Base-by-base conservation (phyloP, 92 coral and sea anemone genomes). In the Pocillopora meandrina region DNA sequence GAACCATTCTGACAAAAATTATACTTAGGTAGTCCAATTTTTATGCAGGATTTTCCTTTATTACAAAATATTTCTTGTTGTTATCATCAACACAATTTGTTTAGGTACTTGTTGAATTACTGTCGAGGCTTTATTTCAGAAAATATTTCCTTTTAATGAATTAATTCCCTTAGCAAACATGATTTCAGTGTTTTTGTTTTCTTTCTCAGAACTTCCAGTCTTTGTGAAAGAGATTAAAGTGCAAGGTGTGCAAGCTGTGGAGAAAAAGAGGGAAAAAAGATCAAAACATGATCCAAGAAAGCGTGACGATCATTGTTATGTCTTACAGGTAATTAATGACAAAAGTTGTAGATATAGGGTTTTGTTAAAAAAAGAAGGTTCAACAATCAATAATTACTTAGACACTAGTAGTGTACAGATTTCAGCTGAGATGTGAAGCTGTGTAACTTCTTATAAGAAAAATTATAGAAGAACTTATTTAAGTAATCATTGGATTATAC, bases 251-350 rank as follows among this genome's bases (percentile, higher is more conserved):
- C 88, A 88, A 21, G 82, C 84, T 57, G 79, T 82, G 21, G 92
- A 89, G 85, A 87, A 89, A 76, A 89, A 75, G 49, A 77, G 56
- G 58, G 87, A 88, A 16, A 77, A 63, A 57, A 88, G 77, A 42
- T 76, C 83, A 31, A 78, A 74, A 70, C 84, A 71, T 82, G 91
- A 88, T 33, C 31, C 71, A 23, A 88, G 87, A 63, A 88, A 79
- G 26, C 76, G 83, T 2, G 91, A 88, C 70, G 91, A 82, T 62
- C 91, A 92, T 83, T 84, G 87, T 70, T 92, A 92, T 72, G 88
- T 92, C 2, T 68, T 92, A 17, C 92, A 92, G 95, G 95, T 92
- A 89, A 42, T 57, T 10, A 26, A 71, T 61, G 12, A n/a, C 4
- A 69, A 26, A 12, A 21, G 21, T 69, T 69, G 52, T 42, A 3